Evolutionary conservation across 2,113 vertebrate species (phyloP).

Genomic region (Mastomys natalensis): DNA sequence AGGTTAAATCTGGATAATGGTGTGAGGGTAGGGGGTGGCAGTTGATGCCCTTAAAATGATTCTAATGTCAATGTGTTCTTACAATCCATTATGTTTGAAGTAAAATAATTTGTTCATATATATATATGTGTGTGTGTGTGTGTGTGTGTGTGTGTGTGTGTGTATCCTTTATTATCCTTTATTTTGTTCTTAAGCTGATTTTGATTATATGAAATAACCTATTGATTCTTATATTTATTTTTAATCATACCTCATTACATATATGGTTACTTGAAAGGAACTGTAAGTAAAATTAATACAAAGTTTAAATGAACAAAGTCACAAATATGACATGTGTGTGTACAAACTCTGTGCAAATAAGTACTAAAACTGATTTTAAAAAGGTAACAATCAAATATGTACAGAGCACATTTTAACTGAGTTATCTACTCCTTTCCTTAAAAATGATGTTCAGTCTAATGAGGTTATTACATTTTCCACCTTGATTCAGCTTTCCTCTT

Average conservation of each 20-base stretch:
- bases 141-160: too few relatives aligned
- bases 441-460: background rate
- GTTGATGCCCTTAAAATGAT: background rate
- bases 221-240: background rate
- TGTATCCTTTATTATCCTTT: background rate
- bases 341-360: background rate
- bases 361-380: background rate
- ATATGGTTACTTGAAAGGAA: background rate
- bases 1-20: conserved; percentile 1
- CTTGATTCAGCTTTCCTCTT: background rate
- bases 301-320: background rate
- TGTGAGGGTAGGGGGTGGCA: background rate
- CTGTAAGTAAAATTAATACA: background rate
- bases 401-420: background rate
- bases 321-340: background rate
- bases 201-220: background rate
- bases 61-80: background rate
- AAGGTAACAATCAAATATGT: background rate
- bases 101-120: background rate
- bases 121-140: background rate
- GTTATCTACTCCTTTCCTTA: background rate
- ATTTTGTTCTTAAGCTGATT: background rate
- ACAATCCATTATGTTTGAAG: background rate
- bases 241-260: background rate
- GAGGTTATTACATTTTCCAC: background rate